phyloP scores from a whole-genome alignment of 1,140 invertebrate genomes.

The Ericerus pela region DNA sequence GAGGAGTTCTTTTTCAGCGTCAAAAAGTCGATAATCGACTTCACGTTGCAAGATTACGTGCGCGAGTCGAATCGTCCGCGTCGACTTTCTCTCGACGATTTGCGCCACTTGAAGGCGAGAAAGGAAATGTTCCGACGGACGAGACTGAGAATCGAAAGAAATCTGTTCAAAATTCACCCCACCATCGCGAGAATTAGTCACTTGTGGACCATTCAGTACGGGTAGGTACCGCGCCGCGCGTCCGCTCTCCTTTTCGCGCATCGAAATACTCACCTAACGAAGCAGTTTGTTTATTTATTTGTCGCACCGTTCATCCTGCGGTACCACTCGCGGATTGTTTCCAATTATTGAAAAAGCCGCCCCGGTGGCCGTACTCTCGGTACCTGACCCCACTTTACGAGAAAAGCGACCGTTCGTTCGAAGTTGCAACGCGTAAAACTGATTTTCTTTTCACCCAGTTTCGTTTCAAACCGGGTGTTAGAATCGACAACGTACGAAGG shows the following conservation, averaged over 20 bases:
- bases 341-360: no score
- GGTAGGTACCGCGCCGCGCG: background rate
- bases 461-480: no score
- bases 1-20: slow-evolving; percentile 69
- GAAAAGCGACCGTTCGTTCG: no score
- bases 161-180: background rate
- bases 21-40: slow-evolving; percentile 78
- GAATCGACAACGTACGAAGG: no score
- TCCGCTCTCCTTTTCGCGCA: background rate
- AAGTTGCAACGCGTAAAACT: no score
- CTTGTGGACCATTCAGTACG: background rate
- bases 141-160: background rate
- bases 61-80: slow-evolving; percentile 16
- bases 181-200: background rate
- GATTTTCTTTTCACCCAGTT: no score
- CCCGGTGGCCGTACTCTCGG: no score
- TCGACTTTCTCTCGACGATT: no score
- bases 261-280: background rate
- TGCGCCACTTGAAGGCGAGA: background rate
- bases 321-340: no score
- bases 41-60: slow-evolving; percentile 61
- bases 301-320: no score
- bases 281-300: background rate
- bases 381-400: no score
- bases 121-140: background rate